Evolutionary conservation across 1,140 invertebrate species (phyloP).

Genomic region (Drosophila kepulauana): DNA sequence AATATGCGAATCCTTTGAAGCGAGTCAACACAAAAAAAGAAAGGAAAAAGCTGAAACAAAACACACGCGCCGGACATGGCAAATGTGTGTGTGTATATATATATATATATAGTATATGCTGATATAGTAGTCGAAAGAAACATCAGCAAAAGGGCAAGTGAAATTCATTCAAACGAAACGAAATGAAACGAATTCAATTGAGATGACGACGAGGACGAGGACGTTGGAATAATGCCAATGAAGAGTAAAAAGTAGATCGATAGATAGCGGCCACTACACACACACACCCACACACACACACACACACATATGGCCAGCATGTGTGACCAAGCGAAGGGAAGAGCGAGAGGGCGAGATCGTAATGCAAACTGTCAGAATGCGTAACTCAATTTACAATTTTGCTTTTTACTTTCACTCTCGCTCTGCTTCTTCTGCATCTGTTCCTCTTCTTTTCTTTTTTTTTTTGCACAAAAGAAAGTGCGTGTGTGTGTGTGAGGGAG

Average conservation of each 20-base stretch:
- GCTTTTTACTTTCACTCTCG: conserved; percentile 52
- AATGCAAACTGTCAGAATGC: conserved; percentile 83
- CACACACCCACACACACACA: conserved; percentile 33
- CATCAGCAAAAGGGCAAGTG: conserved; percentile 76
- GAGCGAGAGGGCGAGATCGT: conserved; percentile 56
- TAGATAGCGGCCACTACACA: conserved; percentile 65
- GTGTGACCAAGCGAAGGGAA: conserved; percentile 50
- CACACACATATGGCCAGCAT: conserved; percentile 50
- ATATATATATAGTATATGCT: conserved; percentile 42
- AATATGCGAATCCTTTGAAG: conserved; percentile 79
- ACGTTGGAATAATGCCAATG: conserved; percentile 77
- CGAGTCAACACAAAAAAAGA: conserved; percentile 50
- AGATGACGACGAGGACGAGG: conserved; percentile 48
- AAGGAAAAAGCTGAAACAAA: conserved; percentile 40
- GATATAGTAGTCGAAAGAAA: conserved; percentile 58
- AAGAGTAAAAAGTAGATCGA: conserved; percentile 81
- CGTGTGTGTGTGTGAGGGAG: conserved; percentile 13
- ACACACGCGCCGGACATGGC: conserved; percentile 33
- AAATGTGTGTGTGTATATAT: conserved; percentile 11
- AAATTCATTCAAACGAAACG: conserved; percentile 83
- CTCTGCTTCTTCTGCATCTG: neutral
- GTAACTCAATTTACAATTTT: conserved; percentile 83
- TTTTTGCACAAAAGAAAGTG: conserved; percentile 56
- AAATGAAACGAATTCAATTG: conserved; percentile 83
- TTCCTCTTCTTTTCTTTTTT: conserved; percentile 8